Evolutionary conservation across 2,113 vertebrate genomes (phyloP).

Genomic region (Callaeas wilsoni): DNA sequence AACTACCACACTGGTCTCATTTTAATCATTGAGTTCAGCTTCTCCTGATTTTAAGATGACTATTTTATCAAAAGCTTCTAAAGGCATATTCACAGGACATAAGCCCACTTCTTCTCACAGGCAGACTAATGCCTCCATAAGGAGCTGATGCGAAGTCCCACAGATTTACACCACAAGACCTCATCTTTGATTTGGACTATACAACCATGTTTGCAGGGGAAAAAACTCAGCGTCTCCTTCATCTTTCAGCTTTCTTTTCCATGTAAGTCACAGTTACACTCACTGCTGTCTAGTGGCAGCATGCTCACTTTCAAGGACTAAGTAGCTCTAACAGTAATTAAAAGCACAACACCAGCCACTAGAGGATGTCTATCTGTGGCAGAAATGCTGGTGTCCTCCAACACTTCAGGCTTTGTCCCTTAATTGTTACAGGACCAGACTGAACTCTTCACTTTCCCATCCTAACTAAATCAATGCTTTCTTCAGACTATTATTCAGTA

Average conservation of each 20-base stretch:
- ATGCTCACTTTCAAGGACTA: neutral
- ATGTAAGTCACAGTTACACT: neutral
- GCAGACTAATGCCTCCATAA: neutral
- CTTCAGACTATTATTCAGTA: neutral
- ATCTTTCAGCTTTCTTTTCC: neutral
- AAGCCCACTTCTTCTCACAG: neutral
- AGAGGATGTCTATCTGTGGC: neutral
- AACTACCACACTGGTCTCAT: neutral
- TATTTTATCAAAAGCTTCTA: neutral
- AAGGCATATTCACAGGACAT: neutral
- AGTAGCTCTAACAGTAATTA: neutral
- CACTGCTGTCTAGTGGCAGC: neutral
- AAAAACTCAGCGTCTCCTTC: neutral
- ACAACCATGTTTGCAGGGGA: neutral
- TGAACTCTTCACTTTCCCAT: neutral
- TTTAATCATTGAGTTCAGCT: neutral
- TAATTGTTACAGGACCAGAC: neutral
- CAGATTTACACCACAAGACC: neutral
- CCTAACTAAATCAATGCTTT: neutral
- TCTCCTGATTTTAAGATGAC: neutral
- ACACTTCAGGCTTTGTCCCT: neutral
- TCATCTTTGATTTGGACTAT: neutral
- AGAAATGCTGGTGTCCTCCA: neutral
- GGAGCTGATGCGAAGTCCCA: neutral
- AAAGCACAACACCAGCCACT: neutral